Base-by-base conservation (phyloP, 2,888 invertebrate species). In the Dicyrtoma fusca region DNA sequence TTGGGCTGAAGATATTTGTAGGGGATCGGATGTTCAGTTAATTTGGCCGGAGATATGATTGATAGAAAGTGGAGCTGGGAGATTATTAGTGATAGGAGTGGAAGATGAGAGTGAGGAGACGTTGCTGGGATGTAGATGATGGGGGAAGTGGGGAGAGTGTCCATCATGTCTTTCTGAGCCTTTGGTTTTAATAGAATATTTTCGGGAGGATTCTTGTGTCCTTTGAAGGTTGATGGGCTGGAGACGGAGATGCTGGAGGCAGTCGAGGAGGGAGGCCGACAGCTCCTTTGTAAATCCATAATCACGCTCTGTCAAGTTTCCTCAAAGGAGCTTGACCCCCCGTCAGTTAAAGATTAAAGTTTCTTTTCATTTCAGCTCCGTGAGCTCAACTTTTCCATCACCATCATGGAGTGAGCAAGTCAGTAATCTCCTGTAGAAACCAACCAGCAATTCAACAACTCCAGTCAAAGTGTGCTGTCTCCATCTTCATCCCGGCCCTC, bases 251-350 rank as follows among this genome's bases (percentile, higher is more conserved):
- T 4, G 26, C 66, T 34, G 17, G 51, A 53, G 42, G 53, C 51
- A 66, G 72, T 72, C 68, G 44, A 70, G 66, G 65, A 74, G 73
- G 73, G 73, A 65, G 74, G 71, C 74, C 66, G 74, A 71, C 71
- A 71, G 70, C 66, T 71, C 71, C 74, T 74, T 74, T 74, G 74
- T 74, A 71, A 74, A 66, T 71, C 71, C 70, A 74, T 74, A 74
- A 74, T 74, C 74, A 74, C 72, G 74, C 72, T 69, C 74, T 72
- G 74, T 74, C 74, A 72, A 74, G 55, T 74, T 74, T 71, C 61
- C 71, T 74, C 57, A 71, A 74, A 71, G 73, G 73, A 70, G 71
- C 71, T 71, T 74, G 74, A 71, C 74, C 71, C 71, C 71, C 65
- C 71, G 73, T 73, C 73, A 69, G 45, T 47, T 69, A 51, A 57